Percentiles rank a stretch among this genome's conserved stretches.
phyloP scores from a whole-genome alignment of 1,140 invertebrate species.

The Oncopodura yosiiana region DNA sequence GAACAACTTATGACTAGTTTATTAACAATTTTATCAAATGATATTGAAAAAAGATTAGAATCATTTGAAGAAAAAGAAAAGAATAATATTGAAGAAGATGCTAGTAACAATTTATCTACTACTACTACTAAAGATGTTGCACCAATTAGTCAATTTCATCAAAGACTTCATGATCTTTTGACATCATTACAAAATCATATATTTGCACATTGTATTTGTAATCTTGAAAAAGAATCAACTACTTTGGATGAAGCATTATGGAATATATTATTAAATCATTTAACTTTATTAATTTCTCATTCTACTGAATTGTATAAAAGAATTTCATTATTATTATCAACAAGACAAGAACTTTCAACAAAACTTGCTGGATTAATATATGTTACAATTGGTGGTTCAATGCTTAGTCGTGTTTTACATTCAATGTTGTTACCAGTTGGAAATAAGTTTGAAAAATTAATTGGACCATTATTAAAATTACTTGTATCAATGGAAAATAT shows the following conservation, averaged over 20 bases:
- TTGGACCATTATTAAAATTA: slow-evolving; percentile 36
- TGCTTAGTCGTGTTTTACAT: slow-evolving; percentile 50
- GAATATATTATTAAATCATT: slow-evolving; percentile 17
- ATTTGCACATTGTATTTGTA: slow-evolving; percentile 42
- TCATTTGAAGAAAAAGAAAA: slow-evolving; percentile 16
- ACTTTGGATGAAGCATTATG: slow-evolving; percentile 6
- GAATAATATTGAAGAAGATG: slow-evolving; percentile 1
- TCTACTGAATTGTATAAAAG: slow-evolving; percentile 7
- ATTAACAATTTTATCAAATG: slow-evolving; percentile 15
- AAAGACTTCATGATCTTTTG: slow-evolving; percentile 44
- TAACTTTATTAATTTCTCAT: slow-evolving; percentile 3
- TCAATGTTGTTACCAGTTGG: slow-evolving; percentile 48
- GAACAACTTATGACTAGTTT: slow-evolving; percentile 17
- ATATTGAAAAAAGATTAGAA: slow-evolving; percentile 8
- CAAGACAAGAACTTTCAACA: slow-evolving; percentile 5
- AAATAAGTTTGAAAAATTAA: slow-evolving; percentile 20
- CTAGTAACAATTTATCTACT: neutral
- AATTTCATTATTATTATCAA: slow-evolving; percentile 6
- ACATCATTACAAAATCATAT: slow-evolving; percentile 53
- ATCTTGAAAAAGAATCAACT: neutral
- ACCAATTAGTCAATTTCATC: slow-evolving; percentile 21
- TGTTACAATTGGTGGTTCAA: slow-evolving; percentile 41
- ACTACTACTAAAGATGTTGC: neutral
- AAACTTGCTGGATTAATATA: slow-evolving; percentile 19
- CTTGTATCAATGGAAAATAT: slow-evolving; percentile 47